Conservation (phyloP, 2,797 vertebrate genomes). For the Ctenopoma multispine region DNA sequence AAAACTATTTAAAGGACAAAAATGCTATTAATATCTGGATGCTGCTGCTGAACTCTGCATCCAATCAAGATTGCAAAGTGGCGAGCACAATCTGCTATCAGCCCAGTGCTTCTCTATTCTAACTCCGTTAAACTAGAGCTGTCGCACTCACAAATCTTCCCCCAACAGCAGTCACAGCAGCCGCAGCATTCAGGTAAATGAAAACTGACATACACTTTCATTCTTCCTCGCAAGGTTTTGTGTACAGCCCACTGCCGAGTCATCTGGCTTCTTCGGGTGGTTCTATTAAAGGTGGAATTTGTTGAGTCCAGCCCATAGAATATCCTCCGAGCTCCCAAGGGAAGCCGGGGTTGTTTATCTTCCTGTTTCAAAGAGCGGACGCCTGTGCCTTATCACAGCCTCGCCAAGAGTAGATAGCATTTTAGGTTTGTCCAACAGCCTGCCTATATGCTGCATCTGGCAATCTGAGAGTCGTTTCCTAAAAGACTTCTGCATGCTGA, state of each 20-base stretch:
- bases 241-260: conserved; percentile 60
- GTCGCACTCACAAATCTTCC: conserved; percentile 56
- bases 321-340: conserved; percentile 61
- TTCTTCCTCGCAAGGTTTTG: conserved; percentile 67
- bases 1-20: background rate
- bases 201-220: conserved; percentile 78
- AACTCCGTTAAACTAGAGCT: conserved; percentile 50
- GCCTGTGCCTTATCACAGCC: conserved; percentile 78
- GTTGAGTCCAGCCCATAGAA: conserved; percentile 72
- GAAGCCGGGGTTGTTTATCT: conserved; percentile 77
- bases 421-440: conserved; percentile 70
- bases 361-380: conserved; percentile 75
- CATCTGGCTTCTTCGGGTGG: conserved; percentile 60
- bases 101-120: conserved; percentile 38
- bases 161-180: conserved; percentile 43
- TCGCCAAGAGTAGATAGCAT: conserved; percentile 72
- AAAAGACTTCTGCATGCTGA: conserved; percentile 65
- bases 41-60: conserved; percentile 19
- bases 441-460: conserved; percentile 61
- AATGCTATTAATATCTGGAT: conserved; percentile 26
- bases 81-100: conserved; percentile 48
- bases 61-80: conserved; percentile 58
- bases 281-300: conserved; percentile 75
- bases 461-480: conserved; percentile 69
- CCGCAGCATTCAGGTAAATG: conserved; percentile 73